Evolutionary conservation across 2,797 vertebrate genomes (phyloP).

Genomic region (Potorous gilbertii): DNA sequence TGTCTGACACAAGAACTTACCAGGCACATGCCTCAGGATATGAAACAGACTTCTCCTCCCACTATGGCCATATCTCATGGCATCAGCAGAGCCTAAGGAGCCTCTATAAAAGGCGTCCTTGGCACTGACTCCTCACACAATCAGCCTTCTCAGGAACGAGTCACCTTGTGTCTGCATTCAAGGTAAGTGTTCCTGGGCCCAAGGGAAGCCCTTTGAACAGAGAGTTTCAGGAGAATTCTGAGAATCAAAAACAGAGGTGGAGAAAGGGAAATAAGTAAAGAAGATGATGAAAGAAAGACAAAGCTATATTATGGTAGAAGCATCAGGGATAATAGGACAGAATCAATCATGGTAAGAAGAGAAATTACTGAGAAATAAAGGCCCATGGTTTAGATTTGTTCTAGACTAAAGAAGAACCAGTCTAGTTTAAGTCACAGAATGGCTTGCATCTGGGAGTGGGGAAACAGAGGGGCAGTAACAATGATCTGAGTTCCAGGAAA

Average conservation of each 20-base stretch:
- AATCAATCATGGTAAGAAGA: neutral
- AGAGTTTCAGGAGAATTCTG: neutral
- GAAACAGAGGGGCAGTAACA: too few relatives aligned
- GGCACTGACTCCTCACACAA: neutral
- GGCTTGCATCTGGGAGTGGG: neutral
- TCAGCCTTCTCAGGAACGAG: neutral
- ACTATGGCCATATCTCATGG: neutral
- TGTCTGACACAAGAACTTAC: neutral
- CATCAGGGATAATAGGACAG: neutral
- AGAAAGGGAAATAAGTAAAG: neutral
- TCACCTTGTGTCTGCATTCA: neutral
- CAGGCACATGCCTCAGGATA: accelerated
- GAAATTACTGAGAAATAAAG: neutral
- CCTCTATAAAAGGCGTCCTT: neutral
- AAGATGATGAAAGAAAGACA: neutral
- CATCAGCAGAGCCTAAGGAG: neutral
- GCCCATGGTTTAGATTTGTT: neutral
- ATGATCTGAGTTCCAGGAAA: neutral
- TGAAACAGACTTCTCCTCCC: neutral
- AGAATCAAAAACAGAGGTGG: neutral
- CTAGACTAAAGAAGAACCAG: neutral
- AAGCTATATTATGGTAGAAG: neutral
- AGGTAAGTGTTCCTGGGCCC: neutral
- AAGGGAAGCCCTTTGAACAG: neutral
- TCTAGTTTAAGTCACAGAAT: neutral